Percentiles rank a stretch among this genome's conserved stretches.
These are phyloP conservation scores for Gerris lacustris DNA, from an alignment of 2,888 invertebrate species.

Conservation along the genomic window DNA sequence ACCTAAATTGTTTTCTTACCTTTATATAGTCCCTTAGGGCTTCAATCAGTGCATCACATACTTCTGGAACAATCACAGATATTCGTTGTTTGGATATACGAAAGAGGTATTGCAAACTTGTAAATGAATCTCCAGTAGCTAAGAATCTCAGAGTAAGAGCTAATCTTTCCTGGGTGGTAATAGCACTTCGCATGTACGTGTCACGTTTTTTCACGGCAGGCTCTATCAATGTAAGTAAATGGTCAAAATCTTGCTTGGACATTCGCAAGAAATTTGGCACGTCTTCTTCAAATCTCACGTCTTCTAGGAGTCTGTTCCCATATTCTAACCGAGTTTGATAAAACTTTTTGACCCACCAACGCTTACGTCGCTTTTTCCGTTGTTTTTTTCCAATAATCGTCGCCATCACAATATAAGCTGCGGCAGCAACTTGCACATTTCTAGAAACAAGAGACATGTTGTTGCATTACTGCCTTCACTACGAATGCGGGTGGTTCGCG, in stretches of 20 bases:
- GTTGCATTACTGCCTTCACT: slow-evolving; percentile 17
- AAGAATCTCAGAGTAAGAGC: slow-evolving; percentile 24
- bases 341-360: slow-evolving; percentile 10
- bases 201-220: slow-evolving; percentile 1
- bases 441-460: slow-evolving; percentile 16
- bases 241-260: slow-evolving; percentile 10
- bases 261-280: background rate
- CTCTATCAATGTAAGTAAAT: slow-evolving; percentile 10
- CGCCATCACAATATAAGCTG: slow-evolving; percentile 21
- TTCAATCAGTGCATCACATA: slow-evolving; percentile 24
- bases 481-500: slow-evolving; percentile 18
- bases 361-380: background rate
- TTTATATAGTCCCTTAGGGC: slow-evolving; percentile 20
- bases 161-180: slow-evolving; percentile 20
- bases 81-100: slow-evolving; percentile 25
- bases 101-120: slow-evolving; percentile 23
- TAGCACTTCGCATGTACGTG: slow-evolving; percentile 17
- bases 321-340: background rate
- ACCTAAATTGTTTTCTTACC: slow-evolving; percentile 14
- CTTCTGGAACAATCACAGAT: slow-evolving; percentile 22
- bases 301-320: too few relatives aligned
- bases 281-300: too few relatives aligned
- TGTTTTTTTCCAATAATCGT: slow-evolving; percentile 14
- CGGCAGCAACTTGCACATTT: slow-evolving; percentile 21
- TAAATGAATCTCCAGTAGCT: slow-evolving; percentile 24